A percentile compares a stretch with the other conserved stretches of the same genome.
These are phyloP conservation scores for Denticeps clupeoides DNA, from an alignment of 2,797 vertebrate genomes.

Conservation along the genomic window DNA sequence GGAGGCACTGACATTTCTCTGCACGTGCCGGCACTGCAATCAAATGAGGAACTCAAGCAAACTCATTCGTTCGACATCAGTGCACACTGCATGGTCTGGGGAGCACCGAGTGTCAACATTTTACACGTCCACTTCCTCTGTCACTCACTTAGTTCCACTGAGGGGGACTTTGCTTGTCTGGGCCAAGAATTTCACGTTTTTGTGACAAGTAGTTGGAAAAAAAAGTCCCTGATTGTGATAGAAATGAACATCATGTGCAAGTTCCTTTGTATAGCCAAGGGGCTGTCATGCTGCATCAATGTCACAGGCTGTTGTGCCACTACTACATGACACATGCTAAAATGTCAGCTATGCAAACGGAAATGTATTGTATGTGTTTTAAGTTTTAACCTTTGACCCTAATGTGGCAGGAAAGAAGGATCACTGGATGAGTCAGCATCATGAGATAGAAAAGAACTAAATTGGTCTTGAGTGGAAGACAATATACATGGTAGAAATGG, in stretches of 20 bases:
- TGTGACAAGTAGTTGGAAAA: not conserved
- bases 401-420: too few relatives aligned
- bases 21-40: conserved; percentile 31
- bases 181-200: not conserved
- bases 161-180: too few relatives aligned
- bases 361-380: conserved; percentile 1
- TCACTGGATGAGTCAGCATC: too few relatives aligned
- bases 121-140: not conserved
- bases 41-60: conserved; percentile 36
- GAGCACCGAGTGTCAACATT: conserved; percentile 3
- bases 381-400: not conserved
- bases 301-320: not conserved
- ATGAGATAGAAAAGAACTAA: too few relatives aligned
- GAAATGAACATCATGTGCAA: conserved; percentile 2
- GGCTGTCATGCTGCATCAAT: not conserved
- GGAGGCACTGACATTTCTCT: conserved; percentile 42
- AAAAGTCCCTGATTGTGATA: not conserved
- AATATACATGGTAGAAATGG: too few relatives aligned
- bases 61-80: conserved; percentile 6
- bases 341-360: conserved; percentile 8
- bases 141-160: too few relatives aligned
- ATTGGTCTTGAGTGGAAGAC: too few relatives aligned
- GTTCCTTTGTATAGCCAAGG: too few relatives aligned
- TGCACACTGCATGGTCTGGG: not conserved
- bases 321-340: conserved; percentile 2